Evolutionary conservation across 2,888 invertebrate genomes (phyloP), one percentile per base, ranked within the genome.

Genomic region (Calephelis perditalis): DNA sequence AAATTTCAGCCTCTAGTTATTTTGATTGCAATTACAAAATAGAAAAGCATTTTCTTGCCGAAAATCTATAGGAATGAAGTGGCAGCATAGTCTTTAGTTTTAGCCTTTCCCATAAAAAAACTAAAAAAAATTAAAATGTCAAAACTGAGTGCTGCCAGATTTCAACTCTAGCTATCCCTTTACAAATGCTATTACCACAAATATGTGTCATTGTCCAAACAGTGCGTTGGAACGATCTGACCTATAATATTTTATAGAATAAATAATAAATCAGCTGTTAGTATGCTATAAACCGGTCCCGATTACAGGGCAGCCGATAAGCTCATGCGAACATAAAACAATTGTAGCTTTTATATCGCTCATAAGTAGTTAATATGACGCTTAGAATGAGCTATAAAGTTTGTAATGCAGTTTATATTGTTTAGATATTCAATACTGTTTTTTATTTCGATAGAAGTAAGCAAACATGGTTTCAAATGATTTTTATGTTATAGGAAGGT

Each of bases 261-360:
- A 52, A 52, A 52, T 52, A 52, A 52, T 52, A 52, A 52, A 52
- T 52, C 49, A 52, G 49, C 49, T 52, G 49, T 52, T 52, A 52
- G 49, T 52, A 52, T 40, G 10, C 49, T 52, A 52, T 52, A 52
- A 52, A 52, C 49, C 47, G 47, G 47, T 49, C 47, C 47, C 47
- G 47, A 49, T 49, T 49, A 49, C 47, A 49, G 47, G 15, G 47
- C 15, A 15, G 9, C 47, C 47, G 47, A 49, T 49, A 49, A 49
- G 47, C 47, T 49, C 15, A 49, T 49, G 47, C 12, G 47, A 49
- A 49, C 58, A 58, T 58, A 44, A 58, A 58, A 58, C 58, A 37
- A 58, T 58, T 47, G 58, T 58, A 37, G 11, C 47, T 36, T 47
- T 58, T 47, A 58, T 47, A 49, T 58, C 46, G 58, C 10, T 47